phyloP scores from a whole-genome alignment of 2,888 invertebrate species.

The Xanthia icteritia region DNA sequence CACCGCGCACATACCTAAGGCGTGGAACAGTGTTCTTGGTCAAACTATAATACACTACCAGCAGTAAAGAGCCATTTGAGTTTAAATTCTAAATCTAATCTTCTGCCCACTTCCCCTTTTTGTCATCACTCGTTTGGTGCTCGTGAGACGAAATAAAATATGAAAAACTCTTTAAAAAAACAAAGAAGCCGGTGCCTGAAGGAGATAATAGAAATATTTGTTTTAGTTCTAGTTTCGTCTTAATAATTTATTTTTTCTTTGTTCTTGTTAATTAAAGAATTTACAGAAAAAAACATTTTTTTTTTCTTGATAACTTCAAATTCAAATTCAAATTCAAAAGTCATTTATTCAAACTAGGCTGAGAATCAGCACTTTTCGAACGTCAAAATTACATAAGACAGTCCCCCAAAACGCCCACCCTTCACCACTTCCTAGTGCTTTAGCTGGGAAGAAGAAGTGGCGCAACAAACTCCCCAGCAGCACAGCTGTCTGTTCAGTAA shows the following conservation, averaged over 20 bases:
- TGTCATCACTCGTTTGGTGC: neutral
- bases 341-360: too few relatives aligned
- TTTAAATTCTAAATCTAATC: neutral
- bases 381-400: too few relatives aligned
- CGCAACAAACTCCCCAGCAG: too few relatives aligned
- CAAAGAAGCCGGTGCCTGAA: neutral
- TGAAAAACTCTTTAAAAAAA: neutral
- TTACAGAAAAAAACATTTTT: neutral
- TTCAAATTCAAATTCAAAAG: too few relatives aligned
- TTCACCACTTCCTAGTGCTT: too few relatives aligned
- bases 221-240: neutral
- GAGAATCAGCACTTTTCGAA: too few relatives aligned
- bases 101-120: neutral
- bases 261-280: neutral
- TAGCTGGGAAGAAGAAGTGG: too few relatives aligned
- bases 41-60: neutral
- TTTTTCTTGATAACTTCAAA: too few relatives aligned
- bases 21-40: too few relatives aligned
- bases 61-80: neutral
- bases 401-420: too few relatives aligned
- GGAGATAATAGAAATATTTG: neutral
- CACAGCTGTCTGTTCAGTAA: too few relatives aligned
- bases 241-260: neutral
- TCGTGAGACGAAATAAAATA: neutral
- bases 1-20: too few relatives aligned